A percentile compares a stretch with the other conserved stretches of the same genome.
These are phyloP conservation scores for Odocoileus virginianus DNA, from an alignment of 2,113 vertebrate genomes.

Conservation along the genomic window DNA sequence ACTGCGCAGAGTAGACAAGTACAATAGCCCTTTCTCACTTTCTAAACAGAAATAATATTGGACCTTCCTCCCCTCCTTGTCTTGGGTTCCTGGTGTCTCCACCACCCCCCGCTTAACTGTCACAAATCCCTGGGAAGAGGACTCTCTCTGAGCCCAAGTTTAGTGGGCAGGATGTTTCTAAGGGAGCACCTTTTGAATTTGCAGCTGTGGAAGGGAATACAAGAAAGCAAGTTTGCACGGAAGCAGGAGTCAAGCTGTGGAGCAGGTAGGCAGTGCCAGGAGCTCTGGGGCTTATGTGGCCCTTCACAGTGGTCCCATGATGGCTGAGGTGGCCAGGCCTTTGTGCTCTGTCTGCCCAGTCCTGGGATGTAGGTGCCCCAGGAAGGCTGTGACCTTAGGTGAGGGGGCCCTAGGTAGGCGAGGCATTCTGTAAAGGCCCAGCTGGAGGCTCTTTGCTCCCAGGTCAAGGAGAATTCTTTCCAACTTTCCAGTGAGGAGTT, in stretches of 20 bases:
- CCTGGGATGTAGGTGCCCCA: neutral
- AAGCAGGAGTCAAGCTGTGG: neutral
- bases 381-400: neutral
- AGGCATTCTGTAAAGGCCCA: neutral
- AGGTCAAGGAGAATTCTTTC: neutral
- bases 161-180: neutral
- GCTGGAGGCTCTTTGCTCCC: neutral
- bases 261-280: neutral
- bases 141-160: neutral
- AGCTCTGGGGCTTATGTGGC: too few relatives aligned
- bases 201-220: neutral
- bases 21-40: neutral
- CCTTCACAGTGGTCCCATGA: neutral
- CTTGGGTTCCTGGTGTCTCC: neutral
- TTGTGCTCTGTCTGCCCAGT: neutral
- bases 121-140: neutral
- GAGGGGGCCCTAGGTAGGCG: neutral
- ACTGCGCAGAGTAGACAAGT: neutral
- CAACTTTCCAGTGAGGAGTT: neutral
- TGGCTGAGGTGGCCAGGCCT: neutral
- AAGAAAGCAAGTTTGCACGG: neutral
- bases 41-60: neutral
- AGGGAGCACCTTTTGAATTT: neutral
- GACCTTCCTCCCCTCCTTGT: neutral
- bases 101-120: neutral